Base-by-base conservation (phyloP, 2,797 vertebrate species). In the Zenarchopterus dispar region DNA sequence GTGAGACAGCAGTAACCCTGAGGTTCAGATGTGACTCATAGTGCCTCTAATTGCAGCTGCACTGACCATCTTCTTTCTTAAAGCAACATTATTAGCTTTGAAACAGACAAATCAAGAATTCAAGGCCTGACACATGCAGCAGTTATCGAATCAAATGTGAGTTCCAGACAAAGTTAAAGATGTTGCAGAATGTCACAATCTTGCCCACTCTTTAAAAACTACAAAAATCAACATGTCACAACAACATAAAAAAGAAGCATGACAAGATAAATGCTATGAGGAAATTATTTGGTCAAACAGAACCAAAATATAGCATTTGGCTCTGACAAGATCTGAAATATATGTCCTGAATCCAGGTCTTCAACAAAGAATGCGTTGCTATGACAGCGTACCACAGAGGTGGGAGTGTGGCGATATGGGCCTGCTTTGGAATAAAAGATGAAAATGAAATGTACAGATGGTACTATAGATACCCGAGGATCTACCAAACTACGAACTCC, bases 91-190 rank as follows among this genome's bases (percentile, higher is more conserved):
- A 41, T 33, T 45, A 15, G 9, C 15, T 21, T 22, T 22, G 22
- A 53, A 41, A 28, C 19, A 23, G 9, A 23, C 2, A 22, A 26
- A 5, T n/a, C 41, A 26, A 10, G 26, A 10, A 39, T 44, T 44
- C 39, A 45, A 43, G 42, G 42, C 26, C 43, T 45, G 15, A 15
- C 26, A 44, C 22, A 53, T 17, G 19, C 28, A 28, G 28, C 28
- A 45, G 42, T 11, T 22, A 21, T 15, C 23, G 39, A 39, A 15
- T n/a, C 51, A 50, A 60, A 49, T 60, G 33, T 43, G 49, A 43
- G 36, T 50, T 50, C 28, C 36, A 51, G 46, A 42, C 13, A 16
- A 39, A 26, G 47, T 43, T 18, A 52, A 52, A 9, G 48, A 62
- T 26, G 43, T 16, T 33, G 41, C 15, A 31, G 44, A 33, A 17